Conservation (phyloP, 2,888 invertebrate species). For the Agonopterix arenella region DNA sequence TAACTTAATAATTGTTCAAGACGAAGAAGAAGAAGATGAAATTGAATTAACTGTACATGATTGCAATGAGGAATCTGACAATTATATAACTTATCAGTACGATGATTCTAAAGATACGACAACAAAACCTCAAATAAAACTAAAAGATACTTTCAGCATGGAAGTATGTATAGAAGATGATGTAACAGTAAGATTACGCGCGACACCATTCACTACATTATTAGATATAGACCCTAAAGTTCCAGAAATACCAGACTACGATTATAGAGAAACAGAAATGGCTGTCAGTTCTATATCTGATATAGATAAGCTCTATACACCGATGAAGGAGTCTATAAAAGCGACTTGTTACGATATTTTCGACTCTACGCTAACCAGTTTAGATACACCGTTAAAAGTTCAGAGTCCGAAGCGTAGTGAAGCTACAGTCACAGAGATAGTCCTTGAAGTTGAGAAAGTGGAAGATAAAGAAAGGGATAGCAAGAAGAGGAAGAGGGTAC, state of each 20-base stretch:
- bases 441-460: slow-evolving; percentile 44
- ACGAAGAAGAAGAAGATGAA: slow-evolving; percentile 40
- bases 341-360: slow-evolving; percentile 58
- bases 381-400: slow-evolving; percentile 60
- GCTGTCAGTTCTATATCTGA: slow-evolving; percentile 56
- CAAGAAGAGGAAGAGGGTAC: slow-evolving; percentile 53
- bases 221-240: slow-evolving; percentile 35
- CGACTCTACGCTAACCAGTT: slow-evolving; percentile 63
- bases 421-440: slow-evolving; percentile 41
- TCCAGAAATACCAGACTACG: slow-evolving; percentile 24
- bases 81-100: slow-evolving; percentile 38
- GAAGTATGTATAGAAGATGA: slow-evolving; percentile 62
- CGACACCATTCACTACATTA: slow-evolving; percentile 38
- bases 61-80: slow-evolving; percentile 46
- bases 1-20: slow-evolving; percentile 32
- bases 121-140: slow-evolving; percentile 26
- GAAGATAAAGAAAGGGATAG: slow-evolving; percentile 26
- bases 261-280: slow-evolving; percentile 46
- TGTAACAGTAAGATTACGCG: slow-evolving; percentile 47
- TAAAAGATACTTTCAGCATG: slow-evolving; percentile 63
- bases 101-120: slow-evolving; percentile 31
- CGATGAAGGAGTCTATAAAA: slow-evolving; percentile 48
- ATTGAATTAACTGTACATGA: slow-evolving; percentile 48
- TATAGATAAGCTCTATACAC: slow-evolving; percentile 53
- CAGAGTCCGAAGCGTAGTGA: slow-evolving; percentile 32